phyloP scores from a whole-genome alignment of 2,888 invertebrate genomes.

The Lasioglossum marginatum region DNA sequence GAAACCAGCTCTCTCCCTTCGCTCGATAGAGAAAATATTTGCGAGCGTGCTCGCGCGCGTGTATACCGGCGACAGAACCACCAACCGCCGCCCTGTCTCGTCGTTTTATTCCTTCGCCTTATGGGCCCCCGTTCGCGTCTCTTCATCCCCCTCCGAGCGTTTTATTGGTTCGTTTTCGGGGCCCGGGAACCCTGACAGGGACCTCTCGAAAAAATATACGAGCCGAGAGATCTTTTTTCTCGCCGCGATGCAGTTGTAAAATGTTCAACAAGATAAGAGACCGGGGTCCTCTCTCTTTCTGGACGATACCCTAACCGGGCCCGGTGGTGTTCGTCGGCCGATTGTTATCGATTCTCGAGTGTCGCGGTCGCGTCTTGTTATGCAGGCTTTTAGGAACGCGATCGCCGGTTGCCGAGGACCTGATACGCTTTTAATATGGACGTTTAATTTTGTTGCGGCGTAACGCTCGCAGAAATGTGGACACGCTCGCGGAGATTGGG shows the following conservation, averaged over 20 bases:
- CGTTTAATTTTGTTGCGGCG: background rate
- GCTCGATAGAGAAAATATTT: slow-evolving; percentile 61
- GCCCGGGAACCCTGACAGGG: background rate
- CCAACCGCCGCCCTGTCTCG: background rate
- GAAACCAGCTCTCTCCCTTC: slow-evolving; percentile 1
- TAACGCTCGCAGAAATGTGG: background rate
- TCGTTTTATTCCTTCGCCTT: slow-evolving; percentile 37
- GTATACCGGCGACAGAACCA: slow-evolving; percentile 39
- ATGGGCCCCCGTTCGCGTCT: background rate
- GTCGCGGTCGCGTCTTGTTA: background rate
- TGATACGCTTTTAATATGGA: slow-evolving; percentile 6
- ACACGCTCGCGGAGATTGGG: background rate
- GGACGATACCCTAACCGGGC: background rate
- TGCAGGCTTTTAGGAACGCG: slow-evolving; percentile 2
- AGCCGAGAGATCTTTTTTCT: slow-evolving; percentile 38
- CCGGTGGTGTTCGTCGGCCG: background rate
- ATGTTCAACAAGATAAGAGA: slow-evolving; percentile 43
- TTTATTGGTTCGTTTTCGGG: background rate
- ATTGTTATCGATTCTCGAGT: slow-evolving; percentile 4
- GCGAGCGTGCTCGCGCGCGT: slow-evolving; percentile 17
- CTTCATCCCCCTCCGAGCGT: background rate
- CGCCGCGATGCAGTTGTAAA: slow-evolving; percentile 31
- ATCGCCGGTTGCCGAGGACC: background rate
- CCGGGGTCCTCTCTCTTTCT: slow-evolving; percentile 6
- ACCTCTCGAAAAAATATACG: slow-evolving; percentile 40